Conservation (phyloP, 2,888 invertebrate genomes). For the Microdon myrmicae region DNA sequence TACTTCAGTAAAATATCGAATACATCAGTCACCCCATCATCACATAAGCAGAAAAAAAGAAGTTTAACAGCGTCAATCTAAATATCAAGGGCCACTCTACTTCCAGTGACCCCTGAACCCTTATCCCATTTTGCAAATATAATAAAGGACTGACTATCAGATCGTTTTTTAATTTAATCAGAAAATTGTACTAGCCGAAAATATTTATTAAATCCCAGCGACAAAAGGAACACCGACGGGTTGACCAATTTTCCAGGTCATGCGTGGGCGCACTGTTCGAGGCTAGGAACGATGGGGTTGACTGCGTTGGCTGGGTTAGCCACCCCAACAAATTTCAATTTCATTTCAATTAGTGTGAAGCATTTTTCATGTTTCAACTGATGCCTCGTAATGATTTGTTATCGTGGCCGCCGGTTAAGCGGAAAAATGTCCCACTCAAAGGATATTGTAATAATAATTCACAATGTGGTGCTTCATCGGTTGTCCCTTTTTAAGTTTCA, state of each 20-base stretch:
- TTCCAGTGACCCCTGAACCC: too few species aligned
- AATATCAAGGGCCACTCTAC: too few species aligned
- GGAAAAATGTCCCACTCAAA: slow-evolving; percentile 8
- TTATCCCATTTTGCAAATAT: too few species aligned
- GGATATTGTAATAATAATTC: slow-evolving; percentile 44
- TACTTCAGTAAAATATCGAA: too few species aligned
- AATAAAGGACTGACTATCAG: too few species aligned
- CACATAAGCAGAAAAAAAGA: too few species aligned
- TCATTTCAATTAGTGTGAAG: slow-evolving; percentile 49
- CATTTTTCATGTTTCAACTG: slow-evolving; percentile 48
- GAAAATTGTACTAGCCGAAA: slow-evolving; percentile 2
- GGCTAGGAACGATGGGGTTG: slow-evolving; percentile 1
- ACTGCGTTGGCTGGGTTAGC: background rate
- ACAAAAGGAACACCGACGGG: slow-evolving; percentile 10
- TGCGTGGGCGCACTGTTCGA: too few species aligned
- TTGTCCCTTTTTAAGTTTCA: too few species aligned
- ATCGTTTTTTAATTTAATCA: slow-evolving; percentile 14
- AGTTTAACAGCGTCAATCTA: too few species aligned
- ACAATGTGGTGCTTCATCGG: slow-evolving; percentile 13
- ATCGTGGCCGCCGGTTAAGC: slow-evolving; percentile 11
- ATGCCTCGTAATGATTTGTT: slow-evolving; percentile 41
- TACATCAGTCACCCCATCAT: too few species aligned
- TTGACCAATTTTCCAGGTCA: too few species aligned
- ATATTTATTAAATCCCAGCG: slow-evolving; percentile 27
- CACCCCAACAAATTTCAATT: slow-evolving; percentile 22